Evolutionary conservation across 2,888 invertebrate species (phyloP).

Genomic region (Drosophila stalkeri): DNA sequence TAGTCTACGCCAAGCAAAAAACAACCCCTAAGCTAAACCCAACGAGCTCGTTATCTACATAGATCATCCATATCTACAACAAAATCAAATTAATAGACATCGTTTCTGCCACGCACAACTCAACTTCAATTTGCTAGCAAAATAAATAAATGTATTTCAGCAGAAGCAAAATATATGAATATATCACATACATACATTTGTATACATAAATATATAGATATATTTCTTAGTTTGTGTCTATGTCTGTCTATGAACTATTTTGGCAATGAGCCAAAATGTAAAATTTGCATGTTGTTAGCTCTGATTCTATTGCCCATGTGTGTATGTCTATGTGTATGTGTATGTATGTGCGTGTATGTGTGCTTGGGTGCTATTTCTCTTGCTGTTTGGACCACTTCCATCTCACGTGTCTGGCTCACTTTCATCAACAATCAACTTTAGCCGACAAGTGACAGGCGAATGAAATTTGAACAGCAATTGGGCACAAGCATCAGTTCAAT

Average conservation of each 20-base stretch:
- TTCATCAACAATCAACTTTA: constrained; percentile 2
- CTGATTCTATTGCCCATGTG: constrained; percentile 17
- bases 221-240: constrained; percentile 10
- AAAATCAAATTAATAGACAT: constrained; percentile 41
- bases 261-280: constrained; percentile 48
- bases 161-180: constrained; percentile 9
- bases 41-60: background rate
- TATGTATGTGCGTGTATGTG: background rate
- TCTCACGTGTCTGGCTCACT: constrained; percentile 5
- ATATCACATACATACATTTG: background rate
- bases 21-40: constrained; percentile 1
- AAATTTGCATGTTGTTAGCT: constrained; percentile 41
- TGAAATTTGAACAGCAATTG: constrained; percentile 41
- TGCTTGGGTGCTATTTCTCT: background rate
- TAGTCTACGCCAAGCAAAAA: background rate
- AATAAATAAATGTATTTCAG: constrained; percentile 50
- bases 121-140: constrained; percentile 53
- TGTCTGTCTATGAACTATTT: constrained; percentile 19
- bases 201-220: background rate
- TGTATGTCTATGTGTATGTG: background rate
- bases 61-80: constrained; percentile 2
- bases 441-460: constrained; percentile 44
- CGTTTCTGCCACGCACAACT: constrained; percentile 41
- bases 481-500: constrained; percentile 26
- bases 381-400: constrained; percentile 3